These are phyloP conservation scores for Willowsia nigromaculata DNA, from an alignment of 2,888 invertebrate species.

Conservation along the genomic window DNA sequence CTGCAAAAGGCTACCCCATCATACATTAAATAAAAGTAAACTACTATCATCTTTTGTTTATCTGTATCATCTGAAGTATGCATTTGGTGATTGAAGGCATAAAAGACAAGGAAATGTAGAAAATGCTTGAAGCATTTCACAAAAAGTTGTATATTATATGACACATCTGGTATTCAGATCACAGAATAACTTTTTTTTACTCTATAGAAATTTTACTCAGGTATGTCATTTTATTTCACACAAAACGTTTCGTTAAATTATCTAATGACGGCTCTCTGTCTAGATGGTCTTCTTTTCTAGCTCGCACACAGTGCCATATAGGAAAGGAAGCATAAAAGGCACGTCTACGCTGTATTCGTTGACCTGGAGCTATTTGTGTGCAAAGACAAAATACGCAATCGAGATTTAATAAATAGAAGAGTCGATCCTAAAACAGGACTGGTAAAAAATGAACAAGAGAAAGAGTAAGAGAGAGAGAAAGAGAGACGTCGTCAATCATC, in stretches of 20 bases:
- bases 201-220: constrained; percentile 36
- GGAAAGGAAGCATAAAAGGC: constrained; percentile 5
- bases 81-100: constrained; percentile 58
- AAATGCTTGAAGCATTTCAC: constrained; percentile 40
- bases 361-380: constrained; percentile 57
- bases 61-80: constrained; percentile 44
- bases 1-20: constrained; percentile 21
- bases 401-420: neutral
- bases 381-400: neutral
- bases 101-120: constrained; percentile 70
- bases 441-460: neutral
- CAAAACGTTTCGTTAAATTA: constrained; percentile 41
- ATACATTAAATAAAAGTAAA: constrained; percentile 42
- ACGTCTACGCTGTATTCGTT: too few relatives aligned
- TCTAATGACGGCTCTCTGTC: constrained; percentile 11
- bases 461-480: constrained; percentile 5
- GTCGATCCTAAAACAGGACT: neutral
- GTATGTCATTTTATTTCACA: constrained; percentile 8
- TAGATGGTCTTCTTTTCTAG: constrained; percentile 9
- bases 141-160: constrained; percentile 19
- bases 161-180: constrained; percentile 42
- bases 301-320: neutral
- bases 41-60: constrained; percentile 52
- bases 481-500: constrained; percentile 64
- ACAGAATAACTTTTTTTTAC: constrained; percentile 38